These are phyloP conservation scores for Diacarnus erythraeanus DNA, from an alignment of 37 sponge, comb jelly and placozoan species.

Conservation along the genomic window DNA sequence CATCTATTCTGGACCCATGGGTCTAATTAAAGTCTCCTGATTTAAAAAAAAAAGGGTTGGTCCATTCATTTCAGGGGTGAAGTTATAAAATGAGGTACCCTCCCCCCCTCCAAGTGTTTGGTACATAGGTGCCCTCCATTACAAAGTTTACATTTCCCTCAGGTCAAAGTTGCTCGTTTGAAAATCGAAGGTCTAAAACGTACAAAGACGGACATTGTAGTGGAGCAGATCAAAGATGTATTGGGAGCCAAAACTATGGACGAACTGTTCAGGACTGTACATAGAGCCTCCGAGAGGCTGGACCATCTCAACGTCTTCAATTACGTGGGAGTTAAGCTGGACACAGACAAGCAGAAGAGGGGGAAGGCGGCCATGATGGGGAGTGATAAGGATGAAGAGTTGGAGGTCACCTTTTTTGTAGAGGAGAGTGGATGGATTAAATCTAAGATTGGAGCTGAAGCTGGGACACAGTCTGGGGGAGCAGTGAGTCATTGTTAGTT, in stretches of 20 bases:
- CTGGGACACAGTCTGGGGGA: conserved; percentile 75
- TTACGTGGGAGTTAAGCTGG: not conserved
- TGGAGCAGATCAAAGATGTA: conserved; percentile 66
- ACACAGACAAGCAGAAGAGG: not conserved
- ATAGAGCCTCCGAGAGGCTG: conserved; percentile 23
- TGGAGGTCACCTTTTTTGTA: conserved; percentile 65
- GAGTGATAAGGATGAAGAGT: not conserved
- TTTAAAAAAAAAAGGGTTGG: too few relatives aligned
- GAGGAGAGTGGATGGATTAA: conserved; percentile 46
- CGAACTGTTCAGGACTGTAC: conserved; percentile 17
- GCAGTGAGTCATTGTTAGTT: conserved; percentile 33
- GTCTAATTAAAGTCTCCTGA: too few relatives aligned
- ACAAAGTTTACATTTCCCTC: too few relatives aligned
- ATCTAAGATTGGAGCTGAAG: conserved; percentile 42
- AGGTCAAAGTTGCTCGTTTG: conserved; percentile 59
- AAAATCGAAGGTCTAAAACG: conserved; percentile 38
- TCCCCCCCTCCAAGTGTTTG: too few relatives aligned
- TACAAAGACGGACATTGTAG: conserved; percentile 72
- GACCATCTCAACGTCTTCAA: conserved; percentile 56
- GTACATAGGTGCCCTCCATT: too few relatives aligned
- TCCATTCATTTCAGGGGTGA: too few relatives aligned
- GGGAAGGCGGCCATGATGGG: not conserved
- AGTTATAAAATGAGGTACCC: too few relatives aligned
- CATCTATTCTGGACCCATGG: too few relatives aligned
- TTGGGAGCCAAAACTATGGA: conserved; percentile 30